Evolutionary conservation across 2,888 invertebrate genomes (phyloP), one percentile per base, ranked within the genome.

Genomic region (Morpho deidamia): DNA sequence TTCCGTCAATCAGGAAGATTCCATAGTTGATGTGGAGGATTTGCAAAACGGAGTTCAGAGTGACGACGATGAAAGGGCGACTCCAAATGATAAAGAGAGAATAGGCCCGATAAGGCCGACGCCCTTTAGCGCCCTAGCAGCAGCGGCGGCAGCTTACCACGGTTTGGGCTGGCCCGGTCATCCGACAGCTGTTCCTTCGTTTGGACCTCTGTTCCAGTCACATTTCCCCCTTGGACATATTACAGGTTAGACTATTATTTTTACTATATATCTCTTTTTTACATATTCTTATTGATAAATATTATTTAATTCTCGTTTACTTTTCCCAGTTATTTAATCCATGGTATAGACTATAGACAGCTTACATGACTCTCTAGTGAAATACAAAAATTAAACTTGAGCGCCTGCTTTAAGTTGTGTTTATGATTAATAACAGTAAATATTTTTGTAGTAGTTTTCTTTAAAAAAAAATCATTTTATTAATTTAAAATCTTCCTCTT

Each of bases 1-100:
- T 69, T 93, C 94, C 7, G 94, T 95, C 54, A 92, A 93, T 58
- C 93, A 91, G 49, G 91, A 90, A 61, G 92, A 92, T 63, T 93
- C 93, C 45, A 91, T 94, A 70, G 95, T 95, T 10, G 95, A 96
- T 73, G 95, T 95, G 10, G 95, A 95, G 76, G 95, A 95, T 69
- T 83, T 95, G 70, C 92, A 92, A 69, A 91, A 92, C 58, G 92
- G 92, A 46, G 66, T 64, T 10, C 75, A 75, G 51, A 86, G 86
- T 69, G 91, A 91, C 63, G 89, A 90, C 53, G 88, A 89, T 44
- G 88, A 88, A 51, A 74, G 84, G 63, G 70, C 71, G 41, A 66
- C 71, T 46, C 66, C 69, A 40, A 72, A 67, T 44, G 83, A 82
- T 53, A 84, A 85, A 61, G 80, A 86, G 53, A 81, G 80, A 59